Evolutionary conservation across 1,140 invertebrate genomes (phyloP).

Genomic region (Neelides sp.): DNA sequence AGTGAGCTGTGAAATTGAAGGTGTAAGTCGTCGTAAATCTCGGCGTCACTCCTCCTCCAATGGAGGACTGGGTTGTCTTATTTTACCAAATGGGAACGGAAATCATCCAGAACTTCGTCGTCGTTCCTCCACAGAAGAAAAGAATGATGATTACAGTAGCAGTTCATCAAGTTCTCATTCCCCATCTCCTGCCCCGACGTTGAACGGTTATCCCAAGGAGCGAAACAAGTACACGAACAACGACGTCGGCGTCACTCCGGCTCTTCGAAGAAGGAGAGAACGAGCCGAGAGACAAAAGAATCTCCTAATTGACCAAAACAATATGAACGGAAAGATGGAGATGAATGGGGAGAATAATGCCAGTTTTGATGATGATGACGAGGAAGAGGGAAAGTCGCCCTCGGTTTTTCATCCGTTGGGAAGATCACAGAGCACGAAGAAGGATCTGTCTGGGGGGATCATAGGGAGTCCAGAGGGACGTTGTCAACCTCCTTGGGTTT

Average conservation of each 20-base stretch:
- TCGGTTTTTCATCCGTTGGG: too few relatives aligned
- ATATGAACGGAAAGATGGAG: too few relatives aligned
- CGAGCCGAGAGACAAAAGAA: slow-evolving; percentile 64
- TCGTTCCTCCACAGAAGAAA: slow-evolving; percentile 24
- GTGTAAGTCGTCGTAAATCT: slow-evolving; percentile 54
- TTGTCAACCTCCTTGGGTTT: slow-evolving; percentile 48
- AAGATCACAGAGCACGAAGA: slow-evolving; percentile 21
- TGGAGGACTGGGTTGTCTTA: too few relatives aligned
- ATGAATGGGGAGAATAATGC: not conserved
- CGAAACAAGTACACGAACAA: too few relatives aligned
- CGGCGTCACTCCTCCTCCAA: slow-evolving; percentile 57
- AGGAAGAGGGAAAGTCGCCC: not conserved
- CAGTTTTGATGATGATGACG: not conserved
- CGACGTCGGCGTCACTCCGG: slow-evolving; percentile 60
- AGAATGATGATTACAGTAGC: slow-evolving; percentile 24
- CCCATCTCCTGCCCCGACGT: slow-evolving; percentile 17
- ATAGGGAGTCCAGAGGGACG: slow-evolving; percentile 23
- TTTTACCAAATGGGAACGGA: slow-evolving; percentile 36
- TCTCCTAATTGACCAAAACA: slow-evolving; percentile 59
- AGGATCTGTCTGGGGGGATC: slow-evolving; percentile 21
- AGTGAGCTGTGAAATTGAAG: slow-evolving; percentile 37
- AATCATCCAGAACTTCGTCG: slow-evolving; percentile 32
- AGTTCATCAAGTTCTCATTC: slow-evolving; percentile 26
- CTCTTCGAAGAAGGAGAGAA: slow-evolving; percentile 54
- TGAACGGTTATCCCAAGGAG: too few relatives aligned